Percentiles rank a stretch among this genome's conserved stretches.
These are phyloP conservation scores for Ctenochaetus hawaiiensis DNA, from an alignment of 2,797 vertebrate species.

Conservation along the genomic window DNA sequence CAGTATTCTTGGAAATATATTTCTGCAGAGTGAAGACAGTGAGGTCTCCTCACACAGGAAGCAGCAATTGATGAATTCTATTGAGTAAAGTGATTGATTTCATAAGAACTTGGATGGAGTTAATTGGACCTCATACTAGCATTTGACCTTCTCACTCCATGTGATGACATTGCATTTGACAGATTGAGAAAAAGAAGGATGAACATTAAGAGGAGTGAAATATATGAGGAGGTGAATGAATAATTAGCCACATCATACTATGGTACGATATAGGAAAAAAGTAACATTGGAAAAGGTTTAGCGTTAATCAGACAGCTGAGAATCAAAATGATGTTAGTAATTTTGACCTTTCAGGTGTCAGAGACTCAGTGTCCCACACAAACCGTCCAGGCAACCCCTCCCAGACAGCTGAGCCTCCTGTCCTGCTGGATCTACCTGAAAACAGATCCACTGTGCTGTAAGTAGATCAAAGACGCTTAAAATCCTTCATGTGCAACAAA, in stretches of 20 bases:
- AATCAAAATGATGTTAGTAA: not conserved
- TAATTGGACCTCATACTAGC: slow-evolving; percentile 71
- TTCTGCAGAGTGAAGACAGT: slow-evolving; percentile 20
- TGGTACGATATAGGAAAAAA: not conserved
- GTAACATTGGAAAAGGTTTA: not conserved
- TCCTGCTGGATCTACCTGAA: slow-evolving; percentile 91
- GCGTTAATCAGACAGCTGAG: not conserved
- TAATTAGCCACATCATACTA: not conserved
- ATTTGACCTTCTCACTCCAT: slow-evolving; percentile 49
- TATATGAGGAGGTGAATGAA: not conserved
- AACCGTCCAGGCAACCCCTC: slow-evolving; percentile 85
- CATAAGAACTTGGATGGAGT: slow-evolving; percentile 66
- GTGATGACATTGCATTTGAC: slow-evolving; percentile 29
- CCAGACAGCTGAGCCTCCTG: slow-evolving; percentile 88
- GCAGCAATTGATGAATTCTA: slow-evolving; percentile 67
- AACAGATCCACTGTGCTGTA: slow-evolving; percentile 90
- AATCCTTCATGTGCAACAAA: not conserved
- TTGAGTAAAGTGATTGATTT: slow-evolving; percentile 75
- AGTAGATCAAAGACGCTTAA: slow-evolving; percentile 68
- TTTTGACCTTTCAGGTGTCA: slow-evolving; percentile 86
- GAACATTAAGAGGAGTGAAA: slow-evolving; percentile 9
- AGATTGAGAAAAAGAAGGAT: slow-evolving; percentile 15
- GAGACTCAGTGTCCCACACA: slow-evolving; percentile 95
- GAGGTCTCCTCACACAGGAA: slow-evolving; percentile 39
- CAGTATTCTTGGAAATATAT: not conserved